A percentile compares a stretch with the other conserved stretches of the same genome.
These are phyloP conservation scores for Sebastes taczanowskii DNA, from an alignment of 2,797 vertebrate genomes.

Conservation along the genomic window DNA sequence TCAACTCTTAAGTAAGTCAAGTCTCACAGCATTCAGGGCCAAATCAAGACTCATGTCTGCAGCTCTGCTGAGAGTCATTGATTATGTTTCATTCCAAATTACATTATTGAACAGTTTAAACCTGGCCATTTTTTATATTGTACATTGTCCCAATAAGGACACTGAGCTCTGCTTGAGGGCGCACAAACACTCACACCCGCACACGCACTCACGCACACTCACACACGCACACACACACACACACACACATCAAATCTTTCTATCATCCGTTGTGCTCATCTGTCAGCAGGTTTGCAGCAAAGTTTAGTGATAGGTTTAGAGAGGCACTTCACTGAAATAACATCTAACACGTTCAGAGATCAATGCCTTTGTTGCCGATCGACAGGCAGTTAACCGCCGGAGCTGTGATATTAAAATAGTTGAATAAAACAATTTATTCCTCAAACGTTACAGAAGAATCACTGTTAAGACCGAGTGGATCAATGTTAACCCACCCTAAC, in stretches of 20 bases:
- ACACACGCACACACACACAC: not conserved
- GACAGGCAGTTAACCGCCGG: not conserved
- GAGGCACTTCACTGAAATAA: conserved; percentile 13
- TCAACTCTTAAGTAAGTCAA: not conserved
- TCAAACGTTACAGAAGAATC: conserved; percentile 8
- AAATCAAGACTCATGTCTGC: not conserved
- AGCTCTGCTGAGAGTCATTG: conserved; percentile 3
- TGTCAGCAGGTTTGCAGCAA: conserved; percentile 10
- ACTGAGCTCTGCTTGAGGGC: not conserved
- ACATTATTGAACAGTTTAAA: conserved; percentile 30
- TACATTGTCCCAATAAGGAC: not conserved
- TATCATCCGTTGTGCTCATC: not conserved
- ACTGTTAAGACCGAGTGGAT: not conserved
- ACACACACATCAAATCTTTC: not conserved
- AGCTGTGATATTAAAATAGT: conserved; percentile 15
- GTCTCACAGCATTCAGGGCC: not conserved
- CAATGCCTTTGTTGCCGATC: conserved; percentile 4
- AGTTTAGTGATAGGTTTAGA: conserved; percentile 1
- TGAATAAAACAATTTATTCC: conserved; percentile 3
- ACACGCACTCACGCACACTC: not conserved
- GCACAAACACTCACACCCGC: not conserved
- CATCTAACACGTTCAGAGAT: conserved; percentile 1
- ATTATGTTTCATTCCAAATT: conserved; percentile 30
- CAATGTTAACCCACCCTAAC: not conserved
- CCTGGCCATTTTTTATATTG: conserved; percentile 5